Conservation (phyloP, 2,888 invertebrate species). For the Conus canariensis region DNA sequence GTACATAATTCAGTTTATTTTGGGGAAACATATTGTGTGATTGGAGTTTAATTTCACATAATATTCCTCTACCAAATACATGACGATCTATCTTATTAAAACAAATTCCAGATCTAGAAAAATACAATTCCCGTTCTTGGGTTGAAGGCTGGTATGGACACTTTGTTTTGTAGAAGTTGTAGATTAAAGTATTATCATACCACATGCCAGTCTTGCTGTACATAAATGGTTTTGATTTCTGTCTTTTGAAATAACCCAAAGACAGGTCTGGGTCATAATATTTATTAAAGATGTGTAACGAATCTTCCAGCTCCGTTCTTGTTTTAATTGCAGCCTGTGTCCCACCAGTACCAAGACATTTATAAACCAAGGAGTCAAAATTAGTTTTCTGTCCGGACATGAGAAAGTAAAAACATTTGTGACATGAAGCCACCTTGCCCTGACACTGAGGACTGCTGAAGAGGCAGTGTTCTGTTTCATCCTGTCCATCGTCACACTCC, state of each 20-base stretch:
- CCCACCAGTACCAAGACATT: background rate
- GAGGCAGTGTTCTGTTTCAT: background rate
- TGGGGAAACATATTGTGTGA: background rate
- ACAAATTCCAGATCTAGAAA: background rate
- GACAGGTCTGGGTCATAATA: background rate
- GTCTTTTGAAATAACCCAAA: background rate
- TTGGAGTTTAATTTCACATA: background rate
- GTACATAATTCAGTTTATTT: background rate
- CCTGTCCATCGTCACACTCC: constrained; percentile 1
- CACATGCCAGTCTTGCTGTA: background rate
- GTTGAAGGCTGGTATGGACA: background rate
- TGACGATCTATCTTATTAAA: background rate
- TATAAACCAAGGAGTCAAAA: too few relatives aligned
- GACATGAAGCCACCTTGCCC: background rate
- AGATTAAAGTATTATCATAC: background rate
- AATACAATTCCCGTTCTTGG: background rate
- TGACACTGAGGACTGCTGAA: background rate
- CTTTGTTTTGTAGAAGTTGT: background rate
- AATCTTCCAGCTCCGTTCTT: background rate
- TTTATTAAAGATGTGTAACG: background rate
- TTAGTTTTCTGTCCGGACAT: background rate
- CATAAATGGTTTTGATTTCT: background rate
- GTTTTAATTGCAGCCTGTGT: background rate
- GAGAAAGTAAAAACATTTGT: background rate
- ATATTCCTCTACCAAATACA: too few relatives aligned